Conservation (phyloP, 1,140 invertebrate genomes). For the Nautilus pompilius region DNA sequence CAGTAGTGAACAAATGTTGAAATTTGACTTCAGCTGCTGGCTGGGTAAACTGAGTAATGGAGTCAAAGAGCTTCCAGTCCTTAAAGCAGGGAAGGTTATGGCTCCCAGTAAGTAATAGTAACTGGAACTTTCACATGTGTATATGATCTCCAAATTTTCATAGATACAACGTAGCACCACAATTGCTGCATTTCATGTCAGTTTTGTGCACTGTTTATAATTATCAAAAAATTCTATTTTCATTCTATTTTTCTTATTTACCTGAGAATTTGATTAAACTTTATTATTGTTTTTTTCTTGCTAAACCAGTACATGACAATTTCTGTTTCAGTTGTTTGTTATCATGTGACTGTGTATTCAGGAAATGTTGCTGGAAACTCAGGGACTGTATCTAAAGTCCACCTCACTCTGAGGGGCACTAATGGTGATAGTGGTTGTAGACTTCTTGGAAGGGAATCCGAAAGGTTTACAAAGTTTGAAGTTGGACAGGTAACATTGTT, state of each 20-base stretch:
- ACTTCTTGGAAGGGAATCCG: constrained; percentile 9
- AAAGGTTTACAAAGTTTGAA: constrained; percentile 20
- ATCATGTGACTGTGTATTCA: constrained; percentile 51
- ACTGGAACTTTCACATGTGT: too few species aligned
- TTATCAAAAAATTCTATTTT: too few species aligned
- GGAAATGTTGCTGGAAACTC: constrained; percentile 45
- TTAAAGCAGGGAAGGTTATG: constrained; percentile 19
- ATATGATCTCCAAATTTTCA: too few species aligned
- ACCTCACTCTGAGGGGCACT: constrained; percentile 52
- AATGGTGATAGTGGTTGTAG: constrained; percentile 45
- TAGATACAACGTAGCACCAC: too few species aligned
- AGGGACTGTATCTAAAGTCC: constrained; percentile 49
- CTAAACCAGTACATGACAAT: too few species aligned
- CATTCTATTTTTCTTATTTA: too few species aligned
- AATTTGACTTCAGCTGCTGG: constrained; percentile 35
- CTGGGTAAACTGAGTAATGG: constrained; percentile 28
- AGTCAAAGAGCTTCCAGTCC: constrained; percentile 32
- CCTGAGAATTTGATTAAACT: too few species aligned
- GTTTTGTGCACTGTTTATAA: too few species aligned
- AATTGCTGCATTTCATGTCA: too few species aligned
- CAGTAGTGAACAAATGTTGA: too few species aligned
- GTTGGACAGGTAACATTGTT: constrained; percentile 31
- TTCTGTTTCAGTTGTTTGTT: constrained; percentile 32
- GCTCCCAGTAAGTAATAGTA: constrained; percentile 20
- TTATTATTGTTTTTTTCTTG: too few species aligned